These are phyloP conservation scores for Papio anubis DNA, from an alignment of 2,113 vertebrate genomes.

Conservation along the genomic window DNA sequence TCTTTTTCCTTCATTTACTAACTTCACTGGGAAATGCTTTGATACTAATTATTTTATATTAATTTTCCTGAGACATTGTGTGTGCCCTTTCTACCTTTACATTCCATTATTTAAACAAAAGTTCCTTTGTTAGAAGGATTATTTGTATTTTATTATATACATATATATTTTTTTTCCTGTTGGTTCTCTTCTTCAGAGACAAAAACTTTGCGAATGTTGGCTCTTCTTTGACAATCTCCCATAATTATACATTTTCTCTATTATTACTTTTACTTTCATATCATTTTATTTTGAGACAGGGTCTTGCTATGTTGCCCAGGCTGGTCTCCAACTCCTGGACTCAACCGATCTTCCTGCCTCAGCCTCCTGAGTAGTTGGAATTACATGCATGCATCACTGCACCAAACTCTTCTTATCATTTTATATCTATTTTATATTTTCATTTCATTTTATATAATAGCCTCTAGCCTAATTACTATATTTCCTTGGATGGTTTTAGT, in stretches of 20 bases:
- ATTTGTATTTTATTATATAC: not conserved
- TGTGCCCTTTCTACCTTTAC: not conserved
- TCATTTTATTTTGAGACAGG: not conserved
- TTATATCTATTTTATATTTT: not conserved
- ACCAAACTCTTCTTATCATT: not conserved
- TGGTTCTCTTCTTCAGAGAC: not conserved
- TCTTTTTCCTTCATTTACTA: not conserved
- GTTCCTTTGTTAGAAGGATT: not conserved
- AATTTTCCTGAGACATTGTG: not conserved
- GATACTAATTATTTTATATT: not conserved
- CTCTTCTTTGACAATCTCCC: not conserved
- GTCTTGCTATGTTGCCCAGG: not conserved
- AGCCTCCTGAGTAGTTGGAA: not conserved
- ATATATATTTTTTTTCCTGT: not conserved
- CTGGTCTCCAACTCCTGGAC: not conserved
- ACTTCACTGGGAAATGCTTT: not conserved
- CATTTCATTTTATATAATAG: conserved; percentile 9
- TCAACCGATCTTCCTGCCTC: not conserved
- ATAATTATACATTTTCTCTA: not conserved
- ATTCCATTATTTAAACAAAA: conserved; percentile 17
- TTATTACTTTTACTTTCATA: not conserved
- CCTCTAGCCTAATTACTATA: not conserved
- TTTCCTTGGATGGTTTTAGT: not conserved
- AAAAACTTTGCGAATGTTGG: not conserved
- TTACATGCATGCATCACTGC: not conserved